Evolutionary conservation across 1,140 invertebrate genomes (phyloP), one percentile per base, ranked within the genome.

Genomic region (Drosophila burlai): DNA sequence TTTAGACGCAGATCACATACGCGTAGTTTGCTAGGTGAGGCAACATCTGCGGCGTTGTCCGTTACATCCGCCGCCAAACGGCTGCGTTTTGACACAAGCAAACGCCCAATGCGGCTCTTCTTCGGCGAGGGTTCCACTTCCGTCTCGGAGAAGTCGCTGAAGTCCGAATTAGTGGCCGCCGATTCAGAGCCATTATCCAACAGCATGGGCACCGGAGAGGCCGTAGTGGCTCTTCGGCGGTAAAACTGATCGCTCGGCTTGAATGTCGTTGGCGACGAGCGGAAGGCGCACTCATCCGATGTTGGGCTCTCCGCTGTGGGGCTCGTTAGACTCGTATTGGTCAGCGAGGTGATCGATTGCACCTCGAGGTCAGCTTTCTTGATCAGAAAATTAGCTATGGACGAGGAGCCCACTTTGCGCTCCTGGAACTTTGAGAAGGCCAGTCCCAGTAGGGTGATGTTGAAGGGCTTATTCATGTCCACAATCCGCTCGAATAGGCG

Each of bases 381-480:
- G 76, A 95, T 94, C 29, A 97, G 93, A 81, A 96, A 97, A n/a
- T 95, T 95, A 1, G 95, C 94, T 78, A 97, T 96, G 29, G 96
- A 96, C 11, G 93, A 93, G 83, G 94, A 93, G 2, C 95, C 95
- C 18, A 94, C 94, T 78, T 94, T 94, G 47, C 95, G 94, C 83
- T 97, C 96, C 71, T 95, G 95, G 76, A 97, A 97, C 91, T 97
- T 97, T 4, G 96, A 96, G 84, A 97, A 97, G 15, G 96, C 96
- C 73, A 97, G 93, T 26, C 96, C 96, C 42, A 97, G 93, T 42
- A 97, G 93, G 9, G 96, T 97, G 69, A 97, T 95, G 93, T 96
- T 96, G 93, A 97, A 97, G 57, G 95, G 95, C 93, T 96, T 96
- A 15, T 94, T 94, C 61, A 95, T 94, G 83, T 96, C 94, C 49